Evolutionary conservation across 2,797 vertebrate genomes (phyloP), one percentile per base, ranked within the genome.

Genomic region (Gallinago nigripennis): DNA sequence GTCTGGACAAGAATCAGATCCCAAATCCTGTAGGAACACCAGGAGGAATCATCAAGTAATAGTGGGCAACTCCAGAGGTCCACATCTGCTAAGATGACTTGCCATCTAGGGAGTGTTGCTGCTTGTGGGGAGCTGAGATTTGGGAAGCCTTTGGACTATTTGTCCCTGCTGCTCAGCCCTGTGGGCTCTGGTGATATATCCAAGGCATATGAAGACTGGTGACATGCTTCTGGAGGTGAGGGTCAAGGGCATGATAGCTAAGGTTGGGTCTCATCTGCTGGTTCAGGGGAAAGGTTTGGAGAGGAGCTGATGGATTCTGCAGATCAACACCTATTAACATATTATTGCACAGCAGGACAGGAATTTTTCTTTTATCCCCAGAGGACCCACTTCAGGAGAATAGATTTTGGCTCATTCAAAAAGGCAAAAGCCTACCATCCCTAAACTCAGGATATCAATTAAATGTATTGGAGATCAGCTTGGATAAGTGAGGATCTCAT

Each of bases 261-360:
- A 66, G 8, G 6, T 12, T 70, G 14, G 11, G 23, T 78, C 19
- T 61, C 23, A 48, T n/a, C 11, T 72, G 9, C 16, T 33, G 35
- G 7, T 71, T 51, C 37, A 48, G 35, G 28, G 16, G 8, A 27
- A 66, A 17, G 20, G 5, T n/a, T 56, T 70, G 30, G 16, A 57
- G 21, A 20, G 19, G 50, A 88, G 50, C 19, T 53, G 21, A n/a
- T 48, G 45, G 51, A 41, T 73, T 35, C 39, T 64, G 39, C 27
- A 53, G 37, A 12, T 35, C 25, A 48, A 19, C 17, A 24, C 10
- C 27, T 24, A 16, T 24, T 18, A 48, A 43, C 0, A 0, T 1
- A 2, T 64, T 45, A 13, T 54, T 54, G 33, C 39, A 58, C 27
- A 70, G 19, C 23, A 53, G n/a, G 30, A 11, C 17, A 33, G 24